phyloP scores from a whole-genome alignment of 2,797 vertebrate genomes.

The Lutjanus campechanus region DNA sequence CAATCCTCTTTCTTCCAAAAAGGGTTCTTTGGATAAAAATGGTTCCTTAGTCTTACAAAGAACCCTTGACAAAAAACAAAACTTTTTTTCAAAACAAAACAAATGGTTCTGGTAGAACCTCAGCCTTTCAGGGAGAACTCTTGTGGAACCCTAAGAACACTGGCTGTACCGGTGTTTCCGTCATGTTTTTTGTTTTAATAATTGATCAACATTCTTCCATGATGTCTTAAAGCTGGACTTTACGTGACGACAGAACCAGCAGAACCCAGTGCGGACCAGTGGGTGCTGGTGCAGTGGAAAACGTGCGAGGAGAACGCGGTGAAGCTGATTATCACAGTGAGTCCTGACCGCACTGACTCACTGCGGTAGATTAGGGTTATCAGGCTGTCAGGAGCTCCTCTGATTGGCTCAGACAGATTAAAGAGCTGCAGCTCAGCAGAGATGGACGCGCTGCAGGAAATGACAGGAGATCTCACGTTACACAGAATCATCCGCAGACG shows the following conservation, averaged over 20 bases:
- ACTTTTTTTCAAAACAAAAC: no score
- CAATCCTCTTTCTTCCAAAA: no score
- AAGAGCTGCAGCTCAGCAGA: constrained; percentile 48
- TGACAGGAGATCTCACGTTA: neutral
- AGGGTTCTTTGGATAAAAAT: no score
- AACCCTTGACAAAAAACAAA: no score
- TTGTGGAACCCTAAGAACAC: no score
- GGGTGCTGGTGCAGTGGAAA: constrained; percentile 53
- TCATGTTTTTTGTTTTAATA: no score
- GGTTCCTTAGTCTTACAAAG: no score
- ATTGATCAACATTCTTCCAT: no score
- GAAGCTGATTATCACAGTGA: constrained; percentile 27
- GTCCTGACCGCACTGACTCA: constrained; percentile 61
- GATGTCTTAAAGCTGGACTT: neutral
- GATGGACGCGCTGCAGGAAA: constrained; percentile 8
- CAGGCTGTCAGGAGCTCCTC: constrained; percentile 46
- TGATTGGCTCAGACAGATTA: constrained; percentile 82
- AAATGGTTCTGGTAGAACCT: no score
- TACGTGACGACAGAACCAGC: neutral
- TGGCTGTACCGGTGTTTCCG: no score
- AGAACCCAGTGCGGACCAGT: neutral
- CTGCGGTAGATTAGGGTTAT: constrained; percentile 54
- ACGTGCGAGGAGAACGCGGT: constrained; percentile 3
- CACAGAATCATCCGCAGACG: neutral
- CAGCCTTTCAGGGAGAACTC: no score